Conservation (phyloP, 2,113 vertebrate species). For the Clarias gariepinus region DNA sequence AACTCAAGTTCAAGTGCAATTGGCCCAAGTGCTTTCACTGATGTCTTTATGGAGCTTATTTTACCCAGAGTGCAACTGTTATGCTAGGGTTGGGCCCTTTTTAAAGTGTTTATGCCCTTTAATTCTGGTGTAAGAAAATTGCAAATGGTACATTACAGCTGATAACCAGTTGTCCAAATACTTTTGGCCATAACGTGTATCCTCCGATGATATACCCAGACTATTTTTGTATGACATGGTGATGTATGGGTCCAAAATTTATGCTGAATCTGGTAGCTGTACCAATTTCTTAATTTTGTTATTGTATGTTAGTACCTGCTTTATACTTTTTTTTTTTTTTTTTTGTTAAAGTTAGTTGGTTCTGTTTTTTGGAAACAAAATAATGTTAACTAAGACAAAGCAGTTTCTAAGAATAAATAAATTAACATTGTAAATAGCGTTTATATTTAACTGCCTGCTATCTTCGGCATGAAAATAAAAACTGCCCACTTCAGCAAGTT, state of each 20-base stretch:
- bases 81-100: no score
- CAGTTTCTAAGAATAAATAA: neutral
- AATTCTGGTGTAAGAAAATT: no score
- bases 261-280: neutral
- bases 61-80: no score
- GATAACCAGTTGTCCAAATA: neutral
- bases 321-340: neutral
- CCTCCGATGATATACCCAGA: neutral
- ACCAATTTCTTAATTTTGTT: neutral
- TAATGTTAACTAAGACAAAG: neutral
- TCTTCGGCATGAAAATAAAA: neutral
- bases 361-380: neutral
- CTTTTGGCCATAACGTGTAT: neutral
- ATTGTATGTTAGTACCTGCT: neutral
- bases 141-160: no score
- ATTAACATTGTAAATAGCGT: neutral
- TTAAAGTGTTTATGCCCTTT: no score
- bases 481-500: neutral
- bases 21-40: no score
- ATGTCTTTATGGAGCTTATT: no score
- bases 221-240: neutral
- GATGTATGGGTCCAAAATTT: neutral
- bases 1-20: no score
- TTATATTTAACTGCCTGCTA: neutral
- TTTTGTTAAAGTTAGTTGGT: neutral